Base-by-base conservation (phyloP, 1,140 invertebrate species). In the Aradophagus sp. region DNA sequence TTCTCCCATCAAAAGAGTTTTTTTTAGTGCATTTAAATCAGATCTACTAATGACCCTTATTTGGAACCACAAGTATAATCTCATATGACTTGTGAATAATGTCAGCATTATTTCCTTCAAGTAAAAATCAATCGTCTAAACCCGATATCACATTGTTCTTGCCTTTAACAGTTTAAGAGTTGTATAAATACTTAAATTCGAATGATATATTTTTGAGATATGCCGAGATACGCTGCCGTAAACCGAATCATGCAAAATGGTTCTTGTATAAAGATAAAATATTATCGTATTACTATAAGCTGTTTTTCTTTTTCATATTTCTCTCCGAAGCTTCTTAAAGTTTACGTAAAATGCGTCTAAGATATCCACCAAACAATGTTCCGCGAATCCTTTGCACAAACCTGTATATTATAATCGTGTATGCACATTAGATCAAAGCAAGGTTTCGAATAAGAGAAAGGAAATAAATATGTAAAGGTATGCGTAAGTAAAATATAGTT, bases 271-370 rank as follows among this genome's bases (percentile, higher is more conserved):
- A 56, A 65, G 50, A 55, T 65, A 50, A 32, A 56, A 66, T 56
- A 66, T 65, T 65, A 65, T 29, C 48, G 50, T 58, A 67, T 67
- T 58, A 50, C 63, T 67, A 45, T 44, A 42, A 55, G 61, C 61
- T 55, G 48, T 47, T 55, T 65, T 65, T 55, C 50, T 39, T 65
- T 65, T 65, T 65, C 50, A 55, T 65, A 65, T 65, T 65, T 53
- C 59, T 45, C 55, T 65, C 55, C 29, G 32, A 65, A 65, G 59
- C 48, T 45, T 65, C 48, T 55, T 47, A 41, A 34, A 41, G 32
- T 65, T 65, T 65, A 55, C 48, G 48, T 65, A 65, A 65, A 65
- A 55, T 31, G 42, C 34, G 47, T 55, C 41, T 41, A 53, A 65
- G 59, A 47, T 47, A 65, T 65, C 59, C 23, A 39, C 8, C 26